Evolutionary conservation across 2,797 vertebrate species (phyloP).

Genomic region (Danio aesculapii): DNA sequence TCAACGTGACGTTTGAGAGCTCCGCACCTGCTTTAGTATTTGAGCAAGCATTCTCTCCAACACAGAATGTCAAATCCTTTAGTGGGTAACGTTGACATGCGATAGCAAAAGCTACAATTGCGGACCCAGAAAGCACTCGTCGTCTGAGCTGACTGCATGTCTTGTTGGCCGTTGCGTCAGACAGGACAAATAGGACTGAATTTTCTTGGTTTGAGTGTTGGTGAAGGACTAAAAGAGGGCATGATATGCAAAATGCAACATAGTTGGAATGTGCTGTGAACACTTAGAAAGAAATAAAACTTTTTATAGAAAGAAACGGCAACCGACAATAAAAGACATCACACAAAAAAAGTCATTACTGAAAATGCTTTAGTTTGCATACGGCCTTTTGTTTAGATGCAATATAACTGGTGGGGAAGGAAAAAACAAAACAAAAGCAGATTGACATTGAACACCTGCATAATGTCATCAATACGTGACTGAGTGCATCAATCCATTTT

Average conservation of each 20-base stretch:
- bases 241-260: not conserved
- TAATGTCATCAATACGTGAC: not conserved
- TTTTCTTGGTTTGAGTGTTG: not conserved
- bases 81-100: conserved; percentile 20
- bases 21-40: conserved; percentile 25
- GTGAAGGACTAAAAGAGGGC: not conserved
- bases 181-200: not conserved
- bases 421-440: not conserved
- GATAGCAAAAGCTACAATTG: conserved; percentile 2
- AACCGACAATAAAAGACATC: not conserved
- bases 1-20: conserved; percentile 23
- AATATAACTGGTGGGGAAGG: not conserved
- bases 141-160: not conserved
- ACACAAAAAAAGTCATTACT: conserved; percentile 1
- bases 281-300: not conserved
- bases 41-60: conserved; percentile 9
- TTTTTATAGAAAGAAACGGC: conserved; percentile 3
- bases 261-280: conserved; percentile 13
- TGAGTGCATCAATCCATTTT: not conserved
- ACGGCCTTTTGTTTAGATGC: not conserved
- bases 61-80: conserved; percentile 2
- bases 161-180: conserved; percentile 6
- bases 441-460: not conserved
- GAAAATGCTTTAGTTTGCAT: not conserved
- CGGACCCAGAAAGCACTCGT: not conserved